Percentiles rank a stretch among this genome's conserved stretches.
phyloP scores from a whole-genome alignment of 2,797 vertebrate genomes.

The Natrix natrix region DNA sequence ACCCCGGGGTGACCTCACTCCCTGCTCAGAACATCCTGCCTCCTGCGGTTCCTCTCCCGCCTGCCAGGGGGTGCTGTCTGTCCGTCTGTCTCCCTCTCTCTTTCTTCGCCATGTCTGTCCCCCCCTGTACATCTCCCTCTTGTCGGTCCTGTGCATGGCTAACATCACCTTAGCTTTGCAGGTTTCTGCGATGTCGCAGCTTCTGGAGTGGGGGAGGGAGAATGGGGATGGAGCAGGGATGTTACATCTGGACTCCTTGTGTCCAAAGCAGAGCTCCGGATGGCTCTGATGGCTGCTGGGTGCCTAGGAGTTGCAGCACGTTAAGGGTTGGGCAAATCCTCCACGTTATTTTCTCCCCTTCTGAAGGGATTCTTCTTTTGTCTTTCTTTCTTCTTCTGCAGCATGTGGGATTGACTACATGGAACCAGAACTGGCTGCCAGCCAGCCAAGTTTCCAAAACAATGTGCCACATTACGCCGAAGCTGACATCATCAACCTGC shows the following conservation, averaged over 20 bases:
- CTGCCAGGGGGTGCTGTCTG: conserved; percentile 25
- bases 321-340: background rate
- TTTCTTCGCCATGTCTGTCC: conserved; percentile 10
- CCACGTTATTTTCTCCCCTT: background rate
- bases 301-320: background rate
- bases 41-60: conserved; percentile 39
- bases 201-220: background rate
- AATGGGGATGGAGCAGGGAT: background rate
- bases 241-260: background rate
- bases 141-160: conserved; percentile 22
- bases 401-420: conserved; percentile 78
- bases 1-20: conserved; percentile 42
- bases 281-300: background rate
- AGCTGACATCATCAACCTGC: conserved; percentile 91
- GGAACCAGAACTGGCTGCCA: conserved; percentile 69
- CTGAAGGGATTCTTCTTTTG: background rate
- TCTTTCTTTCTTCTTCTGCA: background rate
- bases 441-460: conserved; percentile 71
- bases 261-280: background rate
- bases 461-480: conserved; percentile 92
- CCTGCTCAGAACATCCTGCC: conserved; percentile 6
- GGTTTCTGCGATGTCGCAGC: conserved; percentile 9
- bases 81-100: conserved; percentile 36
- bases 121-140: conserved; percentile 2
- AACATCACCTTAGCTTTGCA: conserved; percentile 31